These are phyloP conservation scores for Lepidurus couesii DNA, from an alignment of 1,140 invertebrate genomes.

Conservation along the genomic window DNA sequence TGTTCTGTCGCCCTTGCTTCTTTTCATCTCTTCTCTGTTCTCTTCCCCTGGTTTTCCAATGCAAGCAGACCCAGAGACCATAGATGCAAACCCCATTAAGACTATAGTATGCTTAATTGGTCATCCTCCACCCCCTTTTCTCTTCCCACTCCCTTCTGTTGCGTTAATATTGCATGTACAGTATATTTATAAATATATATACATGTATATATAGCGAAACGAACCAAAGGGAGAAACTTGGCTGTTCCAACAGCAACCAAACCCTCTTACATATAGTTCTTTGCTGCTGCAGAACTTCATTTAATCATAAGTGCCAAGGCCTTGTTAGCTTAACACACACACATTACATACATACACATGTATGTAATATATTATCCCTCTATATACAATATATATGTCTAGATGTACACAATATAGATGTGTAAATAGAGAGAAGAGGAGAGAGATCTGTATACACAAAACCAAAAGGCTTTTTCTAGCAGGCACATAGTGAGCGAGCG, in stretches of 20 bases:
- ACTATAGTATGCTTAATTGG: background rate
- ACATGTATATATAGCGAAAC: background rate
- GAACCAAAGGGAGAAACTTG: background rate
- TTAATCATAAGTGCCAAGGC: background rate
- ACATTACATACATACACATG: no score
- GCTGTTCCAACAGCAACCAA: background rate
- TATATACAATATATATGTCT: no score
- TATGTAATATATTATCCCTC: no score
- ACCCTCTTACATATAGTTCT: background rate
- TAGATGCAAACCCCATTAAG: conserved; percentile 14
- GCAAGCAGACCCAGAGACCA: background rate
- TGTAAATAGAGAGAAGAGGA: no score
- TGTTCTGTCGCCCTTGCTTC: background rate
- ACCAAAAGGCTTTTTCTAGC: background rate
- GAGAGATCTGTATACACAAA: background rate
- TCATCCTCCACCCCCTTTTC: background rate
- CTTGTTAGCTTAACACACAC: background rate
- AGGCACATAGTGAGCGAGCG: background rate
- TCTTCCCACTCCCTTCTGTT: background rate
- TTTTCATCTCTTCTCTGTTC: background rate
- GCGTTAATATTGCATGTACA: background rate
- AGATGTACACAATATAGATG: no score
- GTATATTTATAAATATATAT: no score
- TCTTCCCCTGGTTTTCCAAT: background rate
- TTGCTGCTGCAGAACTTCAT: background rate